Conservation (phyloP, 2,888 invertebrate genomes). For the Dicyrtomina minuta region DNA sequence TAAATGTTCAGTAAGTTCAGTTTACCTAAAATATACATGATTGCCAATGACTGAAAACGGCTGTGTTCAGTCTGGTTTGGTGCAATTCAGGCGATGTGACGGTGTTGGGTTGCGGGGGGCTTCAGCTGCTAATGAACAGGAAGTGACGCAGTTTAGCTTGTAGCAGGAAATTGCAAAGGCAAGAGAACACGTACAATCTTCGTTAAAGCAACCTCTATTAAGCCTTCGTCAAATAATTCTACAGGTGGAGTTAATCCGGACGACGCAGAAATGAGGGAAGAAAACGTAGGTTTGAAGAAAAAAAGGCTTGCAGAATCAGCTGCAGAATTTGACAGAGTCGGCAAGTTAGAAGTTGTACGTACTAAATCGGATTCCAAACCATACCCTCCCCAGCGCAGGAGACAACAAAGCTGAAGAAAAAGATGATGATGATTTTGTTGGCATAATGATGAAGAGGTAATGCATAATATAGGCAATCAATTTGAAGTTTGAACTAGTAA, state of each 20-base stretch:
- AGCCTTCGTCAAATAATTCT: slow-evolving; percentile 39
- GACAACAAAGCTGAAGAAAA: slow-evolving; percentile 63
- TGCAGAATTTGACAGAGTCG: slow-evolving; percentile 46
- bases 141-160: slow-evolving; percentile 44
- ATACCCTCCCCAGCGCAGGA: slow-evolving; percentile 53
- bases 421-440: slow-evolving; percentile 78
- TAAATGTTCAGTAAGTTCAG: too few species aligned
- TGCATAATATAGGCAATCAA: too few species aligned
- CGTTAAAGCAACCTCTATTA: slow-evolving; percentile 45
- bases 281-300: slow-evolving; percentile 51
- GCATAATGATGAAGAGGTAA: slow-evolving; percentile 73
- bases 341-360: slow-evolving; percentile 54
- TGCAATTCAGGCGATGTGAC: slow-evolving; percentile 25
- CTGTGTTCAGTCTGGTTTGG: slow-evolving; percentile 19
- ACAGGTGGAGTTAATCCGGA: slow-evolving; percentile 50
- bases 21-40: too few species aligned
- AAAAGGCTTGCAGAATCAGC: slow-evolving; percentile 49
- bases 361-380: slow-evolving; percentile 27
- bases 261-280: slow-evolving; percentile 50
- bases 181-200: slow-evolving; percentile 50
- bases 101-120: slow-evolving; percentile 34
- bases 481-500: too few species aligned
- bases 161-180: slow-evolving; percentile 52
- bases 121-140: slow-evolving; percentile 30
- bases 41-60: not conserved